Evolutionary conservation across 2,888 invertebrate species (phyloP), one percentile per base, ranked within the genome.

Genomic region (Oegoconia quadripuncta): DNA sequence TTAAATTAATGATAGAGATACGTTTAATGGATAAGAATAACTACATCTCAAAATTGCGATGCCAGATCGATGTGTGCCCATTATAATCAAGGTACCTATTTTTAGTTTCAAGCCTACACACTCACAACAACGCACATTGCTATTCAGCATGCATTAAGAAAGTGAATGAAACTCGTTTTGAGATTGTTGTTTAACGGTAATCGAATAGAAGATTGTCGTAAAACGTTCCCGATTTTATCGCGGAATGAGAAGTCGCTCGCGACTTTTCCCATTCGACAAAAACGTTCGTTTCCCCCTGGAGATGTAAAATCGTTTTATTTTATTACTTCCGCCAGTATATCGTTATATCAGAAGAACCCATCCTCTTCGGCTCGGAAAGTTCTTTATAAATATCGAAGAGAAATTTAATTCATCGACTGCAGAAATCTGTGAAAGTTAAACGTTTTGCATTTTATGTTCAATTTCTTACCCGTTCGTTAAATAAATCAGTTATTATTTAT

Each of bases 301-400:
- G 83, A 86, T 84, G 86, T 86, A 83, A 86, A 87, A 86, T 84
- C 83, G 84, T 86, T 87, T 87, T 83, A 86, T 87, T 87, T 84
- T 87, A 86, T 86, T 83, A 82, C 82, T 82, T 83, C 83, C 83
- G 70, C 70, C 75, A 74, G 77, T 84, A 83, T 82, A 84, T 80
- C 77, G 76, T 74, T 79, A 79, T 77, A 81, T 76, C 73, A 70
- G 64, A 63, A 68, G 64, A 68, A 64, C 64, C 67, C 66, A 67
- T 73, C 69, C 65, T 70, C 60, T 62, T 62, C 63, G 59, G 61
- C 69, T 71, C 48, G 51, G 50, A 64, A 69, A 72, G 55, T 70
- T 74, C 58, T 68, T 70, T 69, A 67, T 67, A 66, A 71, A 74
- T 63, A 72, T 65, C 59, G 52, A 60, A 63, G 46, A 40, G 46